A percentile compares a stretch with the other conserved stretches of the same genome.
Conservation (phyloP, 2,113 vertebrate genomes). For the Lamprotornis superbus region DNA sequence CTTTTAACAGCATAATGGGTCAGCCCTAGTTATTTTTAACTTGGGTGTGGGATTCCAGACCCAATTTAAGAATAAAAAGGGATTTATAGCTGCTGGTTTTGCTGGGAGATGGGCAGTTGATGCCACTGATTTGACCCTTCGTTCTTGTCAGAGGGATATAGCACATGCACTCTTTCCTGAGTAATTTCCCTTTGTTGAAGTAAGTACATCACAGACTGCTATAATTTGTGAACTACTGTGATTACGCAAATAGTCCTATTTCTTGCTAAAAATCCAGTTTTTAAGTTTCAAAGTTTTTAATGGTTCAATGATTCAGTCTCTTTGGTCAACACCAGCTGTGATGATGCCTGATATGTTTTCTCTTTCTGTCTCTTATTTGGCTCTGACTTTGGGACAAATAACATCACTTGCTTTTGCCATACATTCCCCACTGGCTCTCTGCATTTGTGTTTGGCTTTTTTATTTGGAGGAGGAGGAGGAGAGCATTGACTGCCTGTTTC, state of each 20-base stretch:
- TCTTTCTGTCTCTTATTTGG: neutral
- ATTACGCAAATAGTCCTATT: neutral
- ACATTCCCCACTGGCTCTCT: neutral
- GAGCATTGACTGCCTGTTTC: neutral
- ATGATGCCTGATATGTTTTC: neutral
- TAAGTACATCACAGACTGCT: neutral
- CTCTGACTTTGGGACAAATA: neutral
- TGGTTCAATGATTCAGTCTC: neutral
- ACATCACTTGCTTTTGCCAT: neutral
- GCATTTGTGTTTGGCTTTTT: neutral
- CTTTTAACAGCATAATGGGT: neutral
- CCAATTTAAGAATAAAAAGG: neutral
- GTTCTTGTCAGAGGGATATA: neutral
- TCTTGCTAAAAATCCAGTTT: neutral
- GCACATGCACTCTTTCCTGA: neutral
- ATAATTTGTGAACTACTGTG: neutral
- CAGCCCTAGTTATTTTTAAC: neutral
- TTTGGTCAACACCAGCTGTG: neutral
- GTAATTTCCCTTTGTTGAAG: neutral
- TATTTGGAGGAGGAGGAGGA: neutral
- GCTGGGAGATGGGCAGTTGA: neutral
- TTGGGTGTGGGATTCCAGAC: neutral
- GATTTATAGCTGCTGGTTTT: neutral
- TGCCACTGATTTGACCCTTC: neutral
- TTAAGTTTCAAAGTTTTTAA: neutral